These are phyloP conservation scores for Drosophila kikkawai DNA, from an alignment of 1,140 invertebrate species.

Conservation along the genomic window DNA sequence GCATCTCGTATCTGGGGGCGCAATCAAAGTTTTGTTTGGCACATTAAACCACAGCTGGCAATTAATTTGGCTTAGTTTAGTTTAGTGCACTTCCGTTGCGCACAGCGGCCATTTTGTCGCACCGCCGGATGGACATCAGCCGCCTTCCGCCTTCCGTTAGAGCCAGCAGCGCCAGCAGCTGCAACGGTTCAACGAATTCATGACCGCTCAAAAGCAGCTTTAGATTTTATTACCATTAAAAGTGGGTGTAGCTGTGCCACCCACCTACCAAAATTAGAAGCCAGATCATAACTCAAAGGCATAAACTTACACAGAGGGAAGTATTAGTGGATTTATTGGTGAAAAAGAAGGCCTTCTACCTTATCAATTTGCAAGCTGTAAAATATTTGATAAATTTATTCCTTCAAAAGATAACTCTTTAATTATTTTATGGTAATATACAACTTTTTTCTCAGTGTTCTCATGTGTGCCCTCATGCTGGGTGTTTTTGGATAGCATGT, in stretches of 20 bases:
- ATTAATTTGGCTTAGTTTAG: conserved; percentile 83
- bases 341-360: background rate
- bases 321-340: too few relatives aligned
- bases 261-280: conserved; percentile 59
- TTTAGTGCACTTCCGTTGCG: conserved; percentile 79
- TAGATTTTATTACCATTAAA: conserved; percentile 82
- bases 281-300: conserved; percentile 76
- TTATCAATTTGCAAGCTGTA: too few relatives aligned
- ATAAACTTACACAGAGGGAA: conserved; percentile 53
- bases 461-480: conserved; percentile 31
- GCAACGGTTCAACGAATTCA: conserved; percentile 54
- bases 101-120: conserved; percentile 79
- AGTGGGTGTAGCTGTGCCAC: conserved; percentile 39
- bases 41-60: conserved; percentile 77
- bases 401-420: too few relatives aligned
- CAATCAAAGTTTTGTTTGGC: conserved; percentile 78
- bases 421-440: too few relatives aligned
- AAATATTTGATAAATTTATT: background rate
- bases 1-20: conserved; percentile 48
- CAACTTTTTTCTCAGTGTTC: conserved; percentile 9
- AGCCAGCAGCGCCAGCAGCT: background rate
- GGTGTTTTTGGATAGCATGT: conserved; percentile 27
- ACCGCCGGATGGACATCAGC: conserved; percentile 68
- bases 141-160: conserved; percentile 25
- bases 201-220: conserved; percentile 76